Base-by-base conservation (phyloP, 2,888 invertebrate species). In the Ectemnius continuus region DNA sequence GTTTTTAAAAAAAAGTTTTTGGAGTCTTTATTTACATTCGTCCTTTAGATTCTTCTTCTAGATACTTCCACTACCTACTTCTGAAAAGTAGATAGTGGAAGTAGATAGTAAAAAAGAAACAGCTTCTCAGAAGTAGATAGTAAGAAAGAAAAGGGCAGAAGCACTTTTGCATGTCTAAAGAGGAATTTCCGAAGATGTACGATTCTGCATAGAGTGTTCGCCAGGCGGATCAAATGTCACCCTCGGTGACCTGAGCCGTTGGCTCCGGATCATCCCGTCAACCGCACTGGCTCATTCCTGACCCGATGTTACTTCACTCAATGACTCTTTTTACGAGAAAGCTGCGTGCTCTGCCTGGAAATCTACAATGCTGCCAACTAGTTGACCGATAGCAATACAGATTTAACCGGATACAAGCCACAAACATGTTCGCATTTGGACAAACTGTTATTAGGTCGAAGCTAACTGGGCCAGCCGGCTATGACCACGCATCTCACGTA, bases 191-290 rank as follows among this genome's bases (percentile, higher is more conserved):
- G 5, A 90, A 90, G 90, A 90, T 89, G 88, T 89, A 90, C 90
- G 88, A 88, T 88, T 80, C 81, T 78, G 23, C 84, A 85, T 83
- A 83, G 82, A 84, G 75, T 85, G 85, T 84, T 80, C 70, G 80
- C 36, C 6, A 36, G 36, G 36, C 90, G 90, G 90, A 91, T 90
- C 88, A 90, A 90, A 90, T 88, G 89, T 36, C 88, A 90, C 90
- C 90, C 90, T 86, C 85, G 90, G 84, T 87, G 87, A 85, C 80
- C 82, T 77, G 70, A 77, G 62, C 67, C 62, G 58, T 75, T 73
- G 76, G 80, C 83, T 82, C 70, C 76, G 65, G 73, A 69, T 67
- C 61, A 46, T 67, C 63, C 76, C 75, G 62, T 60, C 52, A 28
- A 62, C 47, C 60, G 73, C 75, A 70, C 74, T 68, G 70, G 66